Conservation (phyloP, 1,140 invertebrate species). For the Halesus radiatus region DNA sequence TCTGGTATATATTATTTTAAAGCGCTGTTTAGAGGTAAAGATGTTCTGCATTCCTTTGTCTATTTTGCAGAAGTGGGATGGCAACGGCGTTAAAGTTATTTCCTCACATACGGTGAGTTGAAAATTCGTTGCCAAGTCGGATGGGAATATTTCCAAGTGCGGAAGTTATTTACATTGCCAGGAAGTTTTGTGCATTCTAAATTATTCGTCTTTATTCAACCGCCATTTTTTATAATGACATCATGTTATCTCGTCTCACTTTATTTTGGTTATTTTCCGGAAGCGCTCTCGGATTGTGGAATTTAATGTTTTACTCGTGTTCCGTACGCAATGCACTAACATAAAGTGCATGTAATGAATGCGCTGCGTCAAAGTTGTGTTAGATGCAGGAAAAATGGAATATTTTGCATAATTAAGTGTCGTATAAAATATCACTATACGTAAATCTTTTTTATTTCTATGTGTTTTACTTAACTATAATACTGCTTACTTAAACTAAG, state of each 20-base stretch:
- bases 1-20: too few species aligned
- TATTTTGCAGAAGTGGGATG: background rate
- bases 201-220: slow-evolving; percentile 23
- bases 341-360: too few species aligned
- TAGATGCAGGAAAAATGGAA: too few species aligned
- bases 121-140: slow-evolving; percentile 28
- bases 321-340: too few species aligned
- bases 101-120: slow-evolving; percentile 12
- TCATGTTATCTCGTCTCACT: background rate
- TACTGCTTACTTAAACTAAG: too few species aligned
- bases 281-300: background rate
- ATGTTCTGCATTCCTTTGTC: slow-evolving; percentile 1
- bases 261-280: background rate
- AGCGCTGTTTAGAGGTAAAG: too few species aligned
- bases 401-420: too few species aligned
- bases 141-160: slow-evolving; percentile 35
- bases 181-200: slow-evolving; percentile 26
- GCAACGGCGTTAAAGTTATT: background rate
- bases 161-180: slow-evolving; percentile 46
- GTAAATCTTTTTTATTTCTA: too few species aligned
- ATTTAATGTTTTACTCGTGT: too few species aligned
- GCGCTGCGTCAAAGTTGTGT: too few species aligned
- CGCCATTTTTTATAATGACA: background rate
- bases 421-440: too few species aligned
- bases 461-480: too few species aligned